Base-by-base conservation (phyloP, 2,113 vertebrate genomes). In the Platanista minor region DNA sequence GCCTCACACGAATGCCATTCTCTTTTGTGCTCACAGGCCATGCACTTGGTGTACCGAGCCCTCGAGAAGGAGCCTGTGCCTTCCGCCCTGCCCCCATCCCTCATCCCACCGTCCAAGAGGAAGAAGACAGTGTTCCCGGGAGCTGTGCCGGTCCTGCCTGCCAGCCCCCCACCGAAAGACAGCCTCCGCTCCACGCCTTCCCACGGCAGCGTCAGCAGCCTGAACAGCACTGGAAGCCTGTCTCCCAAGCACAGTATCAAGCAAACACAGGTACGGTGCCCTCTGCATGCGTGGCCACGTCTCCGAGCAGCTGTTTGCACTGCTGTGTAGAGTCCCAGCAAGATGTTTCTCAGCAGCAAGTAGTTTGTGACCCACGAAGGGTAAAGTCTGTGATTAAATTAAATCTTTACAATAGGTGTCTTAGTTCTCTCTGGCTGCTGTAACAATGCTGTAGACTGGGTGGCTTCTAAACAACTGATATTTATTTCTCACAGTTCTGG, bases 21-120 rank as follows among this genome's bases (percentile, higher is more conserved):
- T 94, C 91, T 61, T 59, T 85, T 82, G 95, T 69, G 69, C 89
- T 97, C 96, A 13, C 94, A 99, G 99, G 99, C 99, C 43, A 99
- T 99, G 99, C 99, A 99, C 98, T 98, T 99, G 98, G 99, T 99
- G 88, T 99, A 99, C 98, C 99, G 99, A 33, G 99, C 99, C 82
- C 98, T 99, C 57, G 99, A 99, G 98, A 99, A 99, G 97, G 99
- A 99, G 97, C 99, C 99, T 0, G 99, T 99, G 72, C 99, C 99
- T 75, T 98, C 99, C 0, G 97, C 99, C 41, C 98, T 99, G 87
- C 99, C 99, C 36, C 98, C 99, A 3, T 91, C 99, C 75, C 99
- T 99, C 92, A 98, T 99, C 94, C 99, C 99, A 1, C 99, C 99
- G 9, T 99, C 99, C 17, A 99, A 99, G 99, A 99, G 99, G 94